Evolutionary conservation across 2,113 vertebrate genomes (phyloP).

Genomic region (Xenopus laevis): DNA sequence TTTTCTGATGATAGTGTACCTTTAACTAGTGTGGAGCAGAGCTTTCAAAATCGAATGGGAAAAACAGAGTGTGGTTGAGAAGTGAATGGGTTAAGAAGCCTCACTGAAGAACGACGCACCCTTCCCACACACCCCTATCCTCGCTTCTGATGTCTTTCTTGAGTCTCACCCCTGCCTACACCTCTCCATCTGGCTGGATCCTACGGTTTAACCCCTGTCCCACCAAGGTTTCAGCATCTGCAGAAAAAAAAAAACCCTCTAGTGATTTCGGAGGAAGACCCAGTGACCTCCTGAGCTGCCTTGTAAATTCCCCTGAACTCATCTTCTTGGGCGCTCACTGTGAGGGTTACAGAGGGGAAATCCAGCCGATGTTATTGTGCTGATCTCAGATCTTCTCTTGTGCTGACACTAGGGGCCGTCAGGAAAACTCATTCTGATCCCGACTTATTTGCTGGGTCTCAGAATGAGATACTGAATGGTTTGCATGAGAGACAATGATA

Average conservation of each 20-base stretch:
- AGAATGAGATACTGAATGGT: no score
- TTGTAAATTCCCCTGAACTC: conserved; percentile 10
- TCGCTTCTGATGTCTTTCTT: conserved; percentile 8
- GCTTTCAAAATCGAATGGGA: no score
- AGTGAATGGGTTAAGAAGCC: conserved; percentile 18
- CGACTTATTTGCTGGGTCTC: no score
- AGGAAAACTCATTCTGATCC: no score
- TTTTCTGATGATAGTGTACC: no score
- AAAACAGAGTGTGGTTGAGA: no score
- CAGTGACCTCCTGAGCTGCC: background rate
- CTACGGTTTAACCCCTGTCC: conserved; percentile 13
- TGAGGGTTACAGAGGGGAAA: background rate
- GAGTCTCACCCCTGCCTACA: conserved; percentile 36
- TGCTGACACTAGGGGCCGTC: no score
- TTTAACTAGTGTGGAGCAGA: no score
- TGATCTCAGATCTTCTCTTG: background rate
- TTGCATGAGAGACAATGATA: no score
- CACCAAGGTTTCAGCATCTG: conserved; percentile 31
- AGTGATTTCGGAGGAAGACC: conserved; percentile 16
- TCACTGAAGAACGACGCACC: background rate
- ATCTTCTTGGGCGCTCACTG: background rate
- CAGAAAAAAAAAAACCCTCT: conserved; percentile 10
- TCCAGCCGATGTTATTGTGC: background rate
- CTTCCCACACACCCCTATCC: conserved; percentile 31
- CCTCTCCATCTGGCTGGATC: conserved; percentile 31